phyloP scores from a whole-genome alignment of 2,888 invertebrate species.

The Allophyes oxyacanthae region DNA sequence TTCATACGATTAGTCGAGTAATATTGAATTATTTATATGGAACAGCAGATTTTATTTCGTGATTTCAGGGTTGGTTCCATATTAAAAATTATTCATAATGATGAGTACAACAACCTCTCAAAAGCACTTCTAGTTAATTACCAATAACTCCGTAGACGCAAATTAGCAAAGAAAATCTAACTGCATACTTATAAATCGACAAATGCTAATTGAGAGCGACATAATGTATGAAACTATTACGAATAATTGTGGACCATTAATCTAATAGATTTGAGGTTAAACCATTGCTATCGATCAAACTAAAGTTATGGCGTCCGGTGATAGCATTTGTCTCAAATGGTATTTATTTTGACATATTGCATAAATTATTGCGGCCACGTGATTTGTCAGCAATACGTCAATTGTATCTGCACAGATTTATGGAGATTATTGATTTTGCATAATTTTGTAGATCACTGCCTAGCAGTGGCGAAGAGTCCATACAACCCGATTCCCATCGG shows the following conservation, averaged over 20 bases:
- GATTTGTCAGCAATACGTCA: conserved; percentile 28
- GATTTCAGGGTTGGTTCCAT: no score
- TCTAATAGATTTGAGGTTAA: conserved; percentile 38
- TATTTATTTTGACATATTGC: conserved; percentile 31
- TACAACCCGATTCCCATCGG: no score
- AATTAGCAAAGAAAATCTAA: not conserved
- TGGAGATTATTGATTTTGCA: conserved; percentile 27
- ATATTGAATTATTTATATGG: no score
- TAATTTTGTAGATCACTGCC: conserved; percentile 9
- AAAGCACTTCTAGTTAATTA: no score
- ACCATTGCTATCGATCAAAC: conserved; percentile 40
- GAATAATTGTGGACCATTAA: conserved; percentile 37
- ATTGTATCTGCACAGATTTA: conserved; percentile 27
- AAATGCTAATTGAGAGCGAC: conserved; percentile 11
- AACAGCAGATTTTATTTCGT: no score
- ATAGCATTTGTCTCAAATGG: conserved; percentile 31
- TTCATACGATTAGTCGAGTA: no score
- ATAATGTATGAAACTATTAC: conserved; percentile 31
- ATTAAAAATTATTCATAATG: no score
- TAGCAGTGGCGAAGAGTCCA: no score
- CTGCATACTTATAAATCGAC: conserved; percentile 6
- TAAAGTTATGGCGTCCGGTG: conserved; percentile 23
- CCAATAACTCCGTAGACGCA: no score
- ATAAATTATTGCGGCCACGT: conserved; percentile 41
- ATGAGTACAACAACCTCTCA: no score